Conservation (phyloP, 92 coral and sea anemone species). For the Bergia puertoricense region DNA sequence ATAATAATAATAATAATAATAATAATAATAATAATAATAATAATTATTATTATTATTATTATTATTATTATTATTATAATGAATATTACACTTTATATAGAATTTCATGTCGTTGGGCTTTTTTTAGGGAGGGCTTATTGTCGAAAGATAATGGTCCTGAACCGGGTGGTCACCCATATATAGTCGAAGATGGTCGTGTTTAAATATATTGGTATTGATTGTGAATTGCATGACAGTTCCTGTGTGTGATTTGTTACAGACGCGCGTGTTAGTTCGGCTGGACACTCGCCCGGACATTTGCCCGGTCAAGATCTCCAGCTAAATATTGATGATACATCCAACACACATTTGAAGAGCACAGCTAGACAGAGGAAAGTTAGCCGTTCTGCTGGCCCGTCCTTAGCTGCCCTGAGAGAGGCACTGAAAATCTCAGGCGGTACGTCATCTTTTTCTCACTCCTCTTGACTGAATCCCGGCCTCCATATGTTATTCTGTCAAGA, state of each 20-base stretch:
- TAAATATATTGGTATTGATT: too few relatives aligned
- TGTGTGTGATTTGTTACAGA: not conserved
- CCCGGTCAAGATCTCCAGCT: not conserved
- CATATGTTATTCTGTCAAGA: not conserved
- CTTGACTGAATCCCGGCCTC: not conserved
- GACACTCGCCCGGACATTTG: conserved; percentile 8
- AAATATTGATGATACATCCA: not conserved
- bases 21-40: too few relatives aligned
- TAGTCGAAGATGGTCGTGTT: too few relatives aligned
- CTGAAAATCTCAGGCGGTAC: conserved; percentile 79
- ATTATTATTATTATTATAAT: too few relatives aligned
- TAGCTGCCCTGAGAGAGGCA: conserved; percentile 68
- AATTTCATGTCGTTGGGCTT: too few relatives aligned
- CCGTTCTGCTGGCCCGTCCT: conserved; percentile 77
- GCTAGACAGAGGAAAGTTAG: conserved; percentile 70
- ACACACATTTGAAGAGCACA: not conserved
- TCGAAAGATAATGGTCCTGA: too few relatives aligned
- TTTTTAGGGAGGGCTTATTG: too few relatives aligned
- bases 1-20: too few relatives aligned
- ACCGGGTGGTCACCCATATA: too few relatives aligned
- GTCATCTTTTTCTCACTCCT: not conserved
- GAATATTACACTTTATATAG: too few relatives aligned
- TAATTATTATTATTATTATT: too few relatives aligned
- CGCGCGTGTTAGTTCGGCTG: conserved; percentile 42
- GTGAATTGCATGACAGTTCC: too few relatives aligned